Conservation (phyloP, 2,888 invertebrate species). For the Linnaemya tessellans region DNA sequence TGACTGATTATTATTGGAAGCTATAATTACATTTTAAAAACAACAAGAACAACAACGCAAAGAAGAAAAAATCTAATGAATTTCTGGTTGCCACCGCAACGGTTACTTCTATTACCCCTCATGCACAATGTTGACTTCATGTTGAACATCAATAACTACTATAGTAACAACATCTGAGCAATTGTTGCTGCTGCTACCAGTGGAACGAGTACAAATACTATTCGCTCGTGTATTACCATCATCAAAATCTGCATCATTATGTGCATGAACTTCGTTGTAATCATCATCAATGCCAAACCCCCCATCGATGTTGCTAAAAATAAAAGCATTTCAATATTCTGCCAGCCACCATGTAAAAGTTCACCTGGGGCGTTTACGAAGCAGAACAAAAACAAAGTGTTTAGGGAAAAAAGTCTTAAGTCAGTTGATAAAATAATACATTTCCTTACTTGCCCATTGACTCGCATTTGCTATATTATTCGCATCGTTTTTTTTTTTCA, state of each 20-base stretch:
- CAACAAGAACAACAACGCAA: slow-evolving; percentile 43
- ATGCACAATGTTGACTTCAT: slow-evolving; percentile 52
- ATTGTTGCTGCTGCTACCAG: slow-evolving; percentile 54
- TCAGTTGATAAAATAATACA: slow-evolving; percentile 49
- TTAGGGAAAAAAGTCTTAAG: slow-evolving; percentile 16
- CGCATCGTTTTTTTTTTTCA: slow-evolving; percentile 12
- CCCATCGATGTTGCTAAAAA: slow-evolving; percentile 65
- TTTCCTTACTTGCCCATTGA: slow-evolving; percentile 48
- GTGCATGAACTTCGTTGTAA: slow-evolving; percentile 49
- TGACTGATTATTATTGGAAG: slow-evolving; percentile 54
- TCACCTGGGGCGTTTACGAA: slow-evolving; percentile 69
- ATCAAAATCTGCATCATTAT: slow-evolving; percentile 40
- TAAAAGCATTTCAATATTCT: slow-evolving; percentile 66
- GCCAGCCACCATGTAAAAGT: slow-evolving; percentile 69
- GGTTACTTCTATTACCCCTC: slow-evolving; percentile 40
- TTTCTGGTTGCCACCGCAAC: slow-evolving; percentile 70
- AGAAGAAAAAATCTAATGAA: slow-evolving; percentile 60
- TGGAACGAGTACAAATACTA: slow-evolving; percentile 16
- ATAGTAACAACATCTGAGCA: slow-evolving; percentile 58
- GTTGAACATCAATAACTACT: slow-evolving; percentile 54
- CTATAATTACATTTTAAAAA: slow-evolving; percentile 64
- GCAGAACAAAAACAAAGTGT: slow-evolving; percentile 29
- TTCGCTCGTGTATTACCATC: slow-evolving; percentile 38
- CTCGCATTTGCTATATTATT: slow-evolving; percentile 24
- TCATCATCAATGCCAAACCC: slow-evolving; percentile 65